Percentiles rank a stretch among this genome's conserved stretches.
These are phyloP conservation scores for Chrysolophus pictus DNA, from an alignment of 2,797 vertebrate species.

Conservation along the genomic window DNA sequence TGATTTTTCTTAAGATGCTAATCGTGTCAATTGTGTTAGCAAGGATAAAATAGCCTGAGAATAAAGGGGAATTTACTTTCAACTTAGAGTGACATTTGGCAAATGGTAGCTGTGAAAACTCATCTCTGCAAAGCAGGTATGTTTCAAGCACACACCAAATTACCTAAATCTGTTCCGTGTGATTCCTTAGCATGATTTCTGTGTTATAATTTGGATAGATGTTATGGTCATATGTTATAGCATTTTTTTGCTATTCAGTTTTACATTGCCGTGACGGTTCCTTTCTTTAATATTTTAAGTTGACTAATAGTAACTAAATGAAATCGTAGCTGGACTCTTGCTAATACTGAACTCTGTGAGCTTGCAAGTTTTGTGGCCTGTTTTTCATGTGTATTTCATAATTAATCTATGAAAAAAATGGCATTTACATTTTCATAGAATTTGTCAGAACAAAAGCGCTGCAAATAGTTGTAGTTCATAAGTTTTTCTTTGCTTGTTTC, in stretches of 20 bases:
- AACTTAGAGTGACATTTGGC: background rate
- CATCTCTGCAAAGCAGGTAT: background rate
- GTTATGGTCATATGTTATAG: background rate
- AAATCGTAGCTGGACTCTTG: background rate
- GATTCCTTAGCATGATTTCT: background rate
- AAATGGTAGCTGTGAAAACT: background rate
- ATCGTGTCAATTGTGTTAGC: background rate
- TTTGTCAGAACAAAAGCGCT: background rate
- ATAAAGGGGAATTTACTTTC: background rate
- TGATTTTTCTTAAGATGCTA: slow-evolving; percentile 32
- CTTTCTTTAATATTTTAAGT: background rate
- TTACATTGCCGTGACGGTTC: background rate
- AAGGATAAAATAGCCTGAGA: background rate
- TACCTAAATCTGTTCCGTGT: background rate
- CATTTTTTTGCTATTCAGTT: background rate
- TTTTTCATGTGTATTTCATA: background rate
- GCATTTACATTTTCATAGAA: background rate
- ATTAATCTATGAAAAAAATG: background rate
- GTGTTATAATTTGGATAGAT: background rate
- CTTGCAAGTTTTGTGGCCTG: background rate
- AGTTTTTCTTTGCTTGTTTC: background rate
- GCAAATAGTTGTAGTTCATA: background rate
- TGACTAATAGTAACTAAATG: background rate
- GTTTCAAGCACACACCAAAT: background rate
- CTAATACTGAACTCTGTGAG: background rate